phyloP scores from a whole-genome alignment of 2,888 invertebrate genomes.

The Meghimatium bilineatum region DNA sequence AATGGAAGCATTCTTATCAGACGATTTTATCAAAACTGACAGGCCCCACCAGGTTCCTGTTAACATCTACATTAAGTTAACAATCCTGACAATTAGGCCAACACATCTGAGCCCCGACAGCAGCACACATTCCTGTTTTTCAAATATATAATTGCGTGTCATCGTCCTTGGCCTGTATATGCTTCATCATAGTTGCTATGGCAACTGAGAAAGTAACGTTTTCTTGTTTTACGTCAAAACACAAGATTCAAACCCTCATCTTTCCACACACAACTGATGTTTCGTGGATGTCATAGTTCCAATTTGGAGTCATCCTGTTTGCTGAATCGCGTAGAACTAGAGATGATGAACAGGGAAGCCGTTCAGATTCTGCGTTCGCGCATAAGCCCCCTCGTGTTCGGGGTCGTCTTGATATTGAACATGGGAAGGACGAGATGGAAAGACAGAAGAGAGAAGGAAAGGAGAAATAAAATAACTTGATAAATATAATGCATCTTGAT shows the following conservation, averaged over 20 bases:
- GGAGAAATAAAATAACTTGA: neutral
- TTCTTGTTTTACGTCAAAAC: too few relatives aligned
- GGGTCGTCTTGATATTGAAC: neutral
- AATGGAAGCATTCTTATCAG: too few relatives aligned
- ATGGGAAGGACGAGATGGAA: slow-evolving; percentile 15
- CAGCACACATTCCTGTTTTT: neutral
- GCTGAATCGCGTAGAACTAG: neutral
- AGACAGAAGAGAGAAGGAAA: slow-evolving; percentile 7
- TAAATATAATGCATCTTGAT: neutral
- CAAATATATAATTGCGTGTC: neutral
- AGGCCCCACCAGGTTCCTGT: too few relatives aligned
- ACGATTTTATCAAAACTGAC: too few relatives aligned
- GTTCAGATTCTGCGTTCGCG: too few relatives aligned
- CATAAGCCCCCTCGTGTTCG: neutral
- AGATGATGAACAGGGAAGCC: neutral
- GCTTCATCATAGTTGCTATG: slow-evolving; percentile 33
- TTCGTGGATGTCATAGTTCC: neutral
- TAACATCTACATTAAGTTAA: too few relatives aligned
- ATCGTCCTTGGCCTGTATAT: slow-evolving; percentile 28
- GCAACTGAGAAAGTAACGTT: slow-evolving; percentile 13
- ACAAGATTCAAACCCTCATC: slow-evolving; percentile 23
- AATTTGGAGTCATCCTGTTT: neutral
- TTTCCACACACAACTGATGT: neutral
- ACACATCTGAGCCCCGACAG: neutral
- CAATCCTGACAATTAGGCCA: too few relatives aligned